Base-by-base conservation (phyloP, 2,888 invertebrate genomes). In the Orchestes rusci region DNA sequence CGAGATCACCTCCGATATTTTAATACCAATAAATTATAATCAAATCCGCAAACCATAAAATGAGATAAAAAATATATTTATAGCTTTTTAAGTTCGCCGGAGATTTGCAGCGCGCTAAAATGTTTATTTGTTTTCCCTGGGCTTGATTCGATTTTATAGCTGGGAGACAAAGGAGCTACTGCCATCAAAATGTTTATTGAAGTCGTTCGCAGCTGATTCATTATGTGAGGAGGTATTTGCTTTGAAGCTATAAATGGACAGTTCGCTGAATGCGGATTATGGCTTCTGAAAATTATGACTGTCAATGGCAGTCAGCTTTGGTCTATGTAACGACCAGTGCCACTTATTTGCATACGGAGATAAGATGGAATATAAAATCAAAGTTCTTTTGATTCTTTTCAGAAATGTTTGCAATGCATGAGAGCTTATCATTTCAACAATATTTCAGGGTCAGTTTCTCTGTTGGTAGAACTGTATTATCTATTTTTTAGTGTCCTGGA, bases 141-240 rank as follows among this genome's bases (percentile, higher is more conserved):
- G 31, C 12, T 36, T 43, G 43, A 43, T 43, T 43, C 33, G 33
- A 15, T 38, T 43, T 43, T 43, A 43, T 43, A 38, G 43, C 16
- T 36, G 15, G 38, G 18, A 38, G 33, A 43, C 43, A 43, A 43
- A 43, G 38, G 37, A 20, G 43, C 43, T 43, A 43, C 38, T 29
- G 38, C 43, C 43, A 43, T 43, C 33, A 33, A 38, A 43, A 17
- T 18, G 20, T 43, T 43, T 43, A 43, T 43, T 43, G 38, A 38
- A 19, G 13, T 38, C 29, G 38, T 38, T 38, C 29, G 27, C 29
- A 38, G 18, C 38, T 38, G 38, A 38, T 38, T 38, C 38, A 38
- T 38, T 38, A 38, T 38, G 29, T 29, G 38, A 16, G 16, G 19
- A 20, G 43, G 23, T 43, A 43, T 43, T 43, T 43, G 38, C 38